Base-by-base conservation (phyloP, 2,888 invertebrate species). In the Synanthedon myopaeformis region DNA sequence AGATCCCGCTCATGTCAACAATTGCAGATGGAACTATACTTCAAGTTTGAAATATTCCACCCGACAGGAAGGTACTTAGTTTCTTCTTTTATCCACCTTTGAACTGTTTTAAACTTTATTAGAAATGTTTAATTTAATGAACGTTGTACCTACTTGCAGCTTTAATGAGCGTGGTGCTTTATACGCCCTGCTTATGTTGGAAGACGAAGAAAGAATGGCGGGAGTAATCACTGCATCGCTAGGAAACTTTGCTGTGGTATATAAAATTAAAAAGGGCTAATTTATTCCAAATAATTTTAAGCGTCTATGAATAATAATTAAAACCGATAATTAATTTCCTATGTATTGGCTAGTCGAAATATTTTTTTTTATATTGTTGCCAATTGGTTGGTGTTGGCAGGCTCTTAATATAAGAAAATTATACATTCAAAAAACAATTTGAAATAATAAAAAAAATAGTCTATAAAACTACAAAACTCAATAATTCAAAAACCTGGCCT, bases 101-200 rank as follows among this genome's bases (percentile, higher is more conserved):
- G 28, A 48, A 13, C 0, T 42, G 42, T n/a, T 49, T 23, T n/a
- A 45, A 35, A 35, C 10, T 28, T 28, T 10, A 35, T 35, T 48
- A 35, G 42, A 28, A 41, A 5, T 3, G 42, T 45, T 42, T 19
- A 14, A 42, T 42, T 28, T 54, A 17, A 52, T 55, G 51, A 28
- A 8, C 28, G 2, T 35, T 19, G 23, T 58, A 28, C n/a, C n/a
- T n/a, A n/a, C 53, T 73, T 81, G 41, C 68, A 94, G 95, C 79
- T 96, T 95, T 72, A 95, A 95, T 72, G 97, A 96, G 74, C 89
- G 96, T 59, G 96, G 96, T 11, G 97, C 97, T 0, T 82, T 95
- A 17, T 94, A 95, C 69, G 92, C 93, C 0, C 81, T 97, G 53
- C 71, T 93, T 57, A 92, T 90, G 84, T 76, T 97, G 19, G 79